Conservation (phyloP, 2,113 vertebrate species). For the Laticauda laticaudata region DNA sequence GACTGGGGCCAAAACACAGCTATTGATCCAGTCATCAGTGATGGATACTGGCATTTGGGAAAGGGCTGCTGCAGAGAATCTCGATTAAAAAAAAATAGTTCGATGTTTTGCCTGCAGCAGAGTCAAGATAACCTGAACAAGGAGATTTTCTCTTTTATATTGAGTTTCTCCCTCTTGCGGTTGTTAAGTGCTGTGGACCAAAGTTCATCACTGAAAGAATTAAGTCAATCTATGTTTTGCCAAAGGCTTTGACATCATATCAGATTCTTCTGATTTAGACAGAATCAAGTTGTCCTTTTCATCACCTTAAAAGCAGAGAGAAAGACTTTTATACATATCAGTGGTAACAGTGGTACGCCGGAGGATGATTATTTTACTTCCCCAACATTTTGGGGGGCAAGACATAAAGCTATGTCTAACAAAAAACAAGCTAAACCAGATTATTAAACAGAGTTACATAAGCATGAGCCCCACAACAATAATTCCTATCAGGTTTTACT, state of each 20-base stretch:
- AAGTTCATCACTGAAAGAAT: conserved; percentile 81
- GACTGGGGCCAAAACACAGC: conserved; percentile 94
- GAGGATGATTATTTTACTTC: background rate
- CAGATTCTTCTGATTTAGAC: conserved; percentile 71
- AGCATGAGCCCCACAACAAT: conserved; percentile 25
- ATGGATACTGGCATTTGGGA: conserved; percentile 95
- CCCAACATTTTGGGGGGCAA: conserved; percentile 33
- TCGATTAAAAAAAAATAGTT: conserved; percentile 81
- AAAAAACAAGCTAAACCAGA: conserved; percentile 53
- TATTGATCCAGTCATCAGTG: conserved; percentile 98
- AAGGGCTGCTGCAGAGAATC: conserved; percentile 85
- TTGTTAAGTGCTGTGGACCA: conserved; percentile 74
- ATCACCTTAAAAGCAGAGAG: conserved; percentile 64
- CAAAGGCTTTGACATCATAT: conserved; percentile 75
- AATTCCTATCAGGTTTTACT: background rate
- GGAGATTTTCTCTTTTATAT: conserved; percentile 75
- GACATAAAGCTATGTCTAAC: conserved; percentile 61
- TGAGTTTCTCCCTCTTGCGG: conserved; percentile 76
- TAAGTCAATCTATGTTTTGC: conserved; percentile 80
- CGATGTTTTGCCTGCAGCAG: conserved; percentile 80
- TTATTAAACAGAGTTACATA: conserved; percentile 34
- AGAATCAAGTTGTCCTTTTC: conserved; percentile 67
- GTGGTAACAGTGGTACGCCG: conserved; percentile 31
- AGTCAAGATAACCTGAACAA: conserved; percentile 74
- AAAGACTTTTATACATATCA: conserved; percentile 57